Evolutionary conservation across 2,113 vertebrate species (phyloP).

Genomic region (Leiothrix lutea): DNA sequence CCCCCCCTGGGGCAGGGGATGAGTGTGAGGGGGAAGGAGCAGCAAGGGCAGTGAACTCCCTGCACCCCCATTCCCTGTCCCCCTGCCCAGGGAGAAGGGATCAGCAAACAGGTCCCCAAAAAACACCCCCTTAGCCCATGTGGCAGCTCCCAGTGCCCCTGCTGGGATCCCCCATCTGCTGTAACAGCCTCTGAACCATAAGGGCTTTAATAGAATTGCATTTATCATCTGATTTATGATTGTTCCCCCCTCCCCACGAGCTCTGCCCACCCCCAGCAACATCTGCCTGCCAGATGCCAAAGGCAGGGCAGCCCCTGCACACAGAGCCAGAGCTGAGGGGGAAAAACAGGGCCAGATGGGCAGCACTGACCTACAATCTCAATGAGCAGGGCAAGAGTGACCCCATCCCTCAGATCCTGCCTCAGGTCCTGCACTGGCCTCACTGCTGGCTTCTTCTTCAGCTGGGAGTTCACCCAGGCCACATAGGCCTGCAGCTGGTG

Average conservation of each 20-base stretch:
- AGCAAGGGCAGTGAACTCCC: background rate
- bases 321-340: too few species aligned
- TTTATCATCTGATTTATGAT: background rate
- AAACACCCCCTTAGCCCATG: background rate
- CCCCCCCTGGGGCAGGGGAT: background rate
- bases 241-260: background rate
- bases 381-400: conserved; percentile 87
- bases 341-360: conserved; percentile 6
- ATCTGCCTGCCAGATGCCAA: background rate
- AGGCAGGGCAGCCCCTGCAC: background rate
- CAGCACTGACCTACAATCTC: conserved; percentile 92
- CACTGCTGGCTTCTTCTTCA: conserved; percentile 86
- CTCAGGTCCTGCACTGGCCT: conserved; percentile 86
- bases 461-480: conserved; percentile 96
- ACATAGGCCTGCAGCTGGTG: conserved; percentile 93
- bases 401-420: conserved; percentile 90
- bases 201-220: background rate
- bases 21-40: background rate
- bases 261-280: background rate
- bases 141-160: background rate
- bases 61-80: background rate
- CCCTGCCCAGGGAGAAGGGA: background rate
- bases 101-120: background rate
- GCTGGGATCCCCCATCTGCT: background rate
- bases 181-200: background rate